These are phyloP conservation scores for Argynnis bischoffii DNA, from an alignment of 2,888 invertebrate genomes.

Conservation along the genomic window DNA sequence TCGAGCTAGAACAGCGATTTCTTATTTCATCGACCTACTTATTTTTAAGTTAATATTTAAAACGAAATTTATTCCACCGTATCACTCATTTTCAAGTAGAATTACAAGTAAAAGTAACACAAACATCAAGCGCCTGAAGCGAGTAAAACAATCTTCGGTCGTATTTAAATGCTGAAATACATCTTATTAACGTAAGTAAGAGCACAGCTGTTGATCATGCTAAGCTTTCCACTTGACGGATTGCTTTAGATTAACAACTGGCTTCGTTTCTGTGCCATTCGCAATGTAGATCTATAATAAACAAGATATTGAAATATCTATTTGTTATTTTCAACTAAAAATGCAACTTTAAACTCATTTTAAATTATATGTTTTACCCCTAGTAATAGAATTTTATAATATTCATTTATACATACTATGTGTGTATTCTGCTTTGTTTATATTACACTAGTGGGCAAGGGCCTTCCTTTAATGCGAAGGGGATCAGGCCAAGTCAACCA, in stretches of 20 bases:
- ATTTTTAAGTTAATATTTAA: no score
- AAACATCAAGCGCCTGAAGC: conserved; percentile 17
- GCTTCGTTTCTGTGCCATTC: conserved; percentile 39
- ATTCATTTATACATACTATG: no score
- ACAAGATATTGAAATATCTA: not conserved
- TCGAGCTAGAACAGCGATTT: not conserved
- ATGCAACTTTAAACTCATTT: no score
- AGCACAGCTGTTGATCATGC: conserved; percentile 49
- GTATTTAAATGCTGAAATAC: conserved; percentile 37
- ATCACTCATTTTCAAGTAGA: conserved; percentile 4
- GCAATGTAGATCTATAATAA: conserved; percentile 8
- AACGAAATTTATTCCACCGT: not conserved
- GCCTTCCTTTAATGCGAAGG: no score
- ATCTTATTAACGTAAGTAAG: conserved; percentile 42
- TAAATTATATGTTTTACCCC: no score
- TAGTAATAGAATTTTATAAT: no score
- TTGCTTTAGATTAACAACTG: conserved; percentile 59
- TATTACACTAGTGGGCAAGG: no score
- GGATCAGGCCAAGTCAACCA: no score
- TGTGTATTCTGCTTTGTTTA: no score
- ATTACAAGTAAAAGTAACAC: conserved; percentile 1
- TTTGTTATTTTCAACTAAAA: no score
- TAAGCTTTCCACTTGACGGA: conserved; percentile 55
- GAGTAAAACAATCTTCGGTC: conserved; percentile 34
- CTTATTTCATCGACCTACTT: not conserved